A percentile compares a stretch with the other conserved stretches of the same genome.
Evolutionary conservation across 1,140 invertebrate species (phyloP).

Genomic region (Glomeris maerens): DNA sequence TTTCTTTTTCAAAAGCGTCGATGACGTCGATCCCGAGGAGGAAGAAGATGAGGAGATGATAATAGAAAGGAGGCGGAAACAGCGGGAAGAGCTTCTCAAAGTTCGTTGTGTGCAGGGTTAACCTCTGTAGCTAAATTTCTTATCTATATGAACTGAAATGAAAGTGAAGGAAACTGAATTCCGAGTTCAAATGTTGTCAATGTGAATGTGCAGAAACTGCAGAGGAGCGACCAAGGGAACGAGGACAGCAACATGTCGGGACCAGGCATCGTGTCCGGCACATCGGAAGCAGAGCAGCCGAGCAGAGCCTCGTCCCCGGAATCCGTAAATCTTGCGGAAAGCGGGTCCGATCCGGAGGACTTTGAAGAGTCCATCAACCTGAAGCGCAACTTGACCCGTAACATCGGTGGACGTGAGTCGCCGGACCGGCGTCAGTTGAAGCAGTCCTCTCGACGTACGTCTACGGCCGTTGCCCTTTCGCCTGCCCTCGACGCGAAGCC

Average conservation of each 20-base stretch:
- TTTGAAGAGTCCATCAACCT: constrained; percentile 28
- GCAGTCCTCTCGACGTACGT: no score
- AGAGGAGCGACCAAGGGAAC: background rate
- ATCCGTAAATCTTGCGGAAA: constrained; percentile 17
- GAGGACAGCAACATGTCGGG: constrained; percentile 11
- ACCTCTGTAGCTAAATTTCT: background rate
- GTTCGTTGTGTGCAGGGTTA: constrained; percentile 33
- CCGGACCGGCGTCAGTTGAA: no score
- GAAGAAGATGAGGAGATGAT: constrained; percentile 90
- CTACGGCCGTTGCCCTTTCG: no score
- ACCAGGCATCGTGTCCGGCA: background rate
- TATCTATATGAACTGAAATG: no score
- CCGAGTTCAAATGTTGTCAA: constrained; percentile 2
- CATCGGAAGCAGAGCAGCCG: background rate
- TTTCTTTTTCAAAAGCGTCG: constrained; percentile 9
- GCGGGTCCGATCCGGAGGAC: constrained; percentile 21
- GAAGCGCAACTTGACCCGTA: no score
- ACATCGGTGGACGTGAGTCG: constrained; percentile 16
- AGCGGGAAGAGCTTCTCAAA: constrained; percentile 75
- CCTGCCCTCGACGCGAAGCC: no score
- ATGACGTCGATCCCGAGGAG: constrained; percentile 59
- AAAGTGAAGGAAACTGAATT: background rate
- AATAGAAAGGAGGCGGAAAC: constrained; percentile 74
- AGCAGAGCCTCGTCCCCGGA: constrained; percentile 13
- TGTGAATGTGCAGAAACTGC: constrained; percentile 10